Base-by-base conservation (phyloP, 2,797 vertebrate species). In the Buphagus erythrorhynchus region DNA sequence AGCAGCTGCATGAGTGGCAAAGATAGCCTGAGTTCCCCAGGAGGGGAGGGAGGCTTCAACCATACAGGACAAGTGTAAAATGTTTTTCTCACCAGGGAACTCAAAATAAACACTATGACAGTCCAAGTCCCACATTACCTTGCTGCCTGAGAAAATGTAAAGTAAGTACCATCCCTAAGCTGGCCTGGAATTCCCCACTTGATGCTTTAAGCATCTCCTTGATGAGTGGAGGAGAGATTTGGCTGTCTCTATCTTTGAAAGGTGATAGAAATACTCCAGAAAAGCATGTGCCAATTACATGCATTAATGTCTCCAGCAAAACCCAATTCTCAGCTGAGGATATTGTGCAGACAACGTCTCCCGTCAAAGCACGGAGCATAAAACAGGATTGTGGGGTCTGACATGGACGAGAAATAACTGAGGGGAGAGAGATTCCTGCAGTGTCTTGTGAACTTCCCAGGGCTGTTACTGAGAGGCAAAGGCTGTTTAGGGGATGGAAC, bases 191-290 rank as follows among this genome's bases (percentile, higher is more conserved):
- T 95, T 95, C 78, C 80, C 75, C 90, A 58, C 91, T 95, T 96
- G 74, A 86, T 67, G 83, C 78, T 67, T 92, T 67, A 93, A 86
- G 66, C 73, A 31, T 92, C 90, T 94, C 69, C 94, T 88, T 36
- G 93, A 87, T 88, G 86, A 93, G 90, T 94, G 79, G 58, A 90
- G 85, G 73, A 92, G 59, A 76, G 67, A 84, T 90, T 83, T 89
- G 73, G 38, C 84, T 90, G 71, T 48, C 52, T 91, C 61, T 87
- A 71, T 92, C 96, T 97, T 86, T 81, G 69, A 79, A 88, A 94
- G 95, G 88, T 4, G 90, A 85, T 46, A 90, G 95, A 96, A 95
- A 94, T 91, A 94, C 93, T 92, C 90, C 91, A 95, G 92, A 95
- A 96, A 90, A 96, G 88, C 74, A 88, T 74, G 90, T 38, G 35